Evolutionary conservation across 1,140 invertebrate species (phyloP), one percentile per base, ranked within the genome.

Genomic region (Procambarus clarkii): DNA sequence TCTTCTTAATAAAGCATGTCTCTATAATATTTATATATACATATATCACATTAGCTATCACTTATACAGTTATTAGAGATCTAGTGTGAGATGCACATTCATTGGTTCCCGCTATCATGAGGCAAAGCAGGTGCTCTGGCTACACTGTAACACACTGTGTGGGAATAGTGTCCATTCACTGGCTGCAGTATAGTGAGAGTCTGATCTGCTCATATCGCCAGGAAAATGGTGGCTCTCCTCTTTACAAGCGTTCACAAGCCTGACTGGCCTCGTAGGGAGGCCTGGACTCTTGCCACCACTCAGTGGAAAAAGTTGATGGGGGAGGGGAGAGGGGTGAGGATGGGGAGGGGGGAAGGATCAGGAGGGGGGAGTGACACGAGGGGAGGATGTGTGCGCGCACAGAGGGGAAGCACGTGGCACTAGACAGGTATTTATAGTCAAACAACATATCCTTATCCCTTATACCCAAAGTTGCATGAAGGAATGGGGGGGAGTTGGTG

Each of bases 271-370:
- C 79, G 5, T 44, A 15, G 58, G 74, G 50, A 18, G 8, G 50
- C 76, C 86, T 89, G 87, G 87, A 50, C 79, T 60, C 60, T 79
- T 44, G 87, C 87, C 87, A 89, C 64, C 8, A 71, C 34, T 15
- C 48, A 50, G 24, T n/a, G 24, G 58, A 58, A 83, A 77, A 34
- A 54, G 15, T 15, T 44, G 74, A 50, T 2, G 34, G 64, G 2
- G 8, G 82, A 7, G 11, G 34, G 83, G 60, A 0, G 9, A 15
- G 58, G 60, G 44, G 11, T 44, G 54, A 58, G 21, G 76, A 48
- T 5, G 50, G 79, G 50, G 46, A 58, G 18, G n/a, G 3, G 13
- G 24, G 80, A 82, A 2, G 24, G 80, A 2, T 34, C 34, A 44
- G 58, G 80, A 60, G 58, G 58, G 58, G 54, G 34, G 34, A 34